Base-by-base conservation (phyloP, 1,140 invertebrate species). In the Conus betulinus region DNA sequence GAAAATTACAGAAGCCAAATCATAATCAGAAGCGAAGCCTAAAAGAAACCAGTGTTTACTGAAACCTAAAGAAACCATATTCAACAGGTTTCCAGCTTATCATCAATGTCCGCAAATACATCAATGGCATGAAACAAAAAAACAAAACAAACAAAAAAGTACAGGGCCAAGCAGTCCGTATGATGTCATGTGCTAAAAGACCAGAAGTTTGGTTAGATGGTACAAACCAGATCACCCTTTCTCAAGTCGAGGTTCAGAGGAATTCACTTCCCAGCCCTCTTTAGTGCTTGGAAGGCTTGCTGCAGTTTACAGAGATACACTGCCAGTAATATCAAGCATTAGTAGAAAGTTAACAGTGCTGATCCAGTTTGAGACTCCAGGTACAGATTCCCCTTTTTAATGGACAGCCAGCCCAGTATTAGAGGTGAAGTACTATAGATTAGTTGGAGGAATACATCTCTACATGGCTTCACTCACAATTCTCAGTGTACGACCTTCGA, bases 401-500 rank as follows among this genome's bases (percentile, higher is more conserved):
- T 71, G 67, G 20, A 71, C 11, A 71, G 67, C 67, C 23, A 23
- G 6, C 23, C 23, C 67, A 71, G 67, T 71, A 71, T 71, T 71
- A 23, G 67, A 13, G 20, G 67, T 20, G 1, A 71, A 71, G 20
- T 20, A n/a, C 15, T 71, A 20, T 20, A 20, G 67, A n/a, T 71
- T 71, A 71, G 67, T 71, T 20, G 23, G 6, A 71, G 67, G 6
- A 23, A 63, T 20, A 23, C 6, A 7, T 20, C 67, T 71, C 8
- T 71, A 71, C 67, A 71, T 20, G 20, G 20, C 67, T 71, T 78
- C n/a, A 78, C 76, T 78, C 76, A 78, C 76, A 13, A 8, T 78
- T 51, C 10, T 78, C 76, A 15, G 76, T 78, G 76, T 78, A 74
- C n/a, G 71, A 74, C n/a, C 71, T 74, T n/a, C 71, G 71, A 74